phyloP scores from a whole-genome alignment of 2,113 vertebrate species.

The Perognathus longimembris region DNA sequence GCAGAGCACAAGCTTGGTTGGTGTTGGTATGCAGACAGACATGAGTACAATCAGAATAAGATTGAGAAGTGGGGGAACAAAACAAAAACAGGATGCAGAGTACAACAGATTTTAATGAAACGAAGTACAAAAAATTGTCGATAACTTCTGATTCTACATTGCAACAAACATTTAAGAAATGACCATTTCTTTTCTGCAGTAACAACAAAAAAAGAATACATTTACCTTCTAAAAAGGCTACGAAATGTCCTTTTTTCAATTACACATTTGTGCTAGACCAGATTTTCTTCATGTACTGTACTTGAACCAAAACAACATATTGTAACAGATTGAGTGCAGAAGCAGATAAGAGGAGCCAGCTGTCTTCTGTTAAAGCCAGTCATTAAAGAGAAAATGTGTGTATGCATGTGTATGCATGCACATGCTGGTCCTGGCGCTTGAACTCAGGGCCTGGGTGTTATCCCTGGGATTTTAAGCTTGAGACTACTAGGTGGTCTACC shows the following conservation, averaged over 20 bases:
- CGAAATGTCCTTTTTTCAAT: slow-evolving; percentile 34
- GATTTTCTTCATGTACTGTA: slow-evolving; percentile 47
- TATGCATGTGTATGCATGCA: neutral
- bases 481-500: neutral
- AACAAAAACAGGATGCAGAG: neutral
- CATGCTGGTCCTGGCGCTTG: neutral
- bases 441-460: neutral
- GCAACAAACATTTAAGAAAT: slow-evolving; percentile 34
- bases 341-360: slow-evolving; percentile 35
- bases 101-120: neutral
- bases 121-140: neutral
- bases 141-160: slow-evolving; percentile 38
- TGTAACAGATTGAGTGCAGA: slow-evolving; percentile 23
- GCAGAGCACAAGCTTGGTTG: no score
- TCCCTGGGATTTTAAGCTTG: no score
- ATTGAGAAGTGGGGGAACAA: no score
- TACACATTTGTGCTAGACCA: neutral
- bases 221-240: slow-evolving; percentile 29
- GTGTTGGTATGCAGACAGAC: neutral
- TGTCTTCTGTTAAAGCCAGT: slow-evolving; percentile 22
- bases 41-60: neutral
- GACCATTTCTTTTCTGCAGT: neutral
- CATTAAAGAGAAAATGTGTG: neutral
- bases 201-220: neutral
- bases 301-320: slow-evolving; percentile 34